A percentile compares a stretch with the other conserved stretches of the same genome.
These are phyloP conservation scores for Pongo pygmaeus DNA, from an alignment of 2,113 vertebrate species.

Conservation along the genomic window DNA sequence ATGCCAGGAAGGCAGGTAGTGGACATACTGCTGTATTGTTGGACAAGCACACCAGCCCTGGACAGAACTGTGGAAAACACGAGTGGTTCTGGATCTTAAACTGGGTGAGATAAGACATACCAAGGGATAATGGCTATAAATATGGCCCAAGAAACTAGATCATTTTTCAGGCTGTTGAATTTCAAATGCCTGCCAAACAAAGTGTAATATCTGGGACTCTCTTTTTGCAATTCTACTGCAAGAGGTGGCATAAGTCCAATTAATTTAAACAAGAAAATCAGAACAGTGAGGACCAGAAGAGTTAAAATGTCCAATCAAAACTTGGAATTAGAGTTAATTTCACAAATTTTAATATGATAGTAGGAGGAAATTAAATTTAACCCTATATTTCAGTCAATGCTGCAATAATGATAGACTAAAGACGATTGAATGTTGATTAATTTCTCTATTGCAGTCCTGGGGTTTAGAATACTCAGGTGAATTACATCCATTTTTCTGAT, in stretches of 20 bases:
- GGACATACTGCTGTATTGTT: not conserved
- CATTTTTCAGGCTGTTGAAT: constrained; percentile 56
- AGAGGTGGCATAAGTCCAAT: constrained; percentile 67
- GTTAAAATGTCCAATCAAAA: constrained; percentile 69
- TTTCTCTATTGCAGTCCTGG: not conserved
- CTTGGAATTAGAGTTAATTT: constrained; percentile 58
- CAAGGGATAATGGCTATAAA: constrained; percentile 68
- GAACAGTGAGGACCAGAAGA: constrained; percentile 56
- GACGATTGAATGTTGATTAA: not conserved
- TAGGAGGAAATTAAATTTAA: constrained; percentile 70
- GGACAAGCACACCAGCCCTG: not conserved
- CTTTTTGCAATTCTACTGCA: constrained; percentile 51
- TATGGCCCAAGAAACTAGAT: constrained; percentile 60
- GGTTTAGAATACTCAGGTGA: not conserved
- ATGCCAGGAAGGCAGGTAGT: constrained; percentile 28
- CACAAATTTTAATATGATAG: constrained; percentile 42
- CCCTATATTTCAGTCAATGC: constrained; percentile 61
- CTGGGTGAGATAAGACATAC: constrained; percentile 67
- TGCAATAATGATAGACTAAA: constrained; percentile 18
- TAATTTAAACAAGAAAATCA: constrained; percentile 76
- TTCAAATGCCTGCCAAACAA: constrained; percentile 52
- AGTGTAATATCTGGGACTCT: constrained; percentile 70
- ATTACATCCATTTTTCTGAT: not conserved
- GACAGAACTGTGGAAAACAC: constrained; percentile 53
- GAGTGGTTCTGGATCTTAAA: constrained; percentile 46